Conservation (phyloP, 2,113 vertebrate species). For the Silurus asotus region DNA sequence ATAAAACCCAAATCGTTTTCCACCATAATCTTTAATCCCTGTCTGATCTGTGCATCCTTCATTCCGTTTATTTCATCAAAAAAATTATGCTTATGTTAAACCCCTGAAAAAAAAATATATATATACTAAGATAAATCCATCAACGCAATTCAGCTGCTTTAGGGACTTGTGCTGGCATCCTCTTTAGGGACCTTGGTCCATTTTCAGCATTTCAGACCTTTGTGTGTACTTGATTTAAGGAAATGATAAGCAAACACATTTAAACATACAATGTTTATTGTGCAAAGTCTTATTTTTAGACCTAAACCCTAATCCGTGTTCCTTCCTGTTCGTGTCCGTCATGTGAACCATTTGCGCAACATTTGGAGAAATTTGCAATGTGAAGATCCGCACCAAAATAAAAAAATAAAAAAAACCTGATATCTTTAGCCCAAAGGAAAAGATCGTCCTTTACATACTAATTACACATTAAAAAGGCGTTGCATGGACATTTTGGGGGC, state of each 20-base stretch:
- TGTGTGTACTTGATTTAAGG: background rate
- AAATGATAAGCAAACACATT: background rate
- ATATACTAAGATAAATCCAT: background rate
- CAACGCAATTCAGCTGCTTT: background rate
- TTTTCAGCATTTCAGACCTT: background rate
- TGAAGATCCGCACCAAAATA: background rate
- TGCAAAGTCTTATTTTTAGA: background rate
- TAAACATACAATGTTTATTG: background rate
- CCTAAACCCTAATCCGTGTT: background rate
- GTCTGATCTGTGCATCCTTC: slow-evolving; percentile 17
- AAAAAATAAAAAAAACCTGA: background rate
- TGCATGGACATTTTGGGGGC: background rate
- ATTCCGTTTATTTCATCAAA: background rate
- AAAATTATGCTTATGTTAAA: background rate
- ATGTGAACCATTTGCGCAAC: background rate
- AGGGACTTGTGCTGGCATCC: background rate
- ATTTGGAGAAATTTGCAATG: background rate
- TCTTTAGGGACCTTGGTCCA: background rate
- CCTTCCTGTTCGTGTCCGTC: background rate
- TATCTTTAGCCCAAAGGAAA: background rate
- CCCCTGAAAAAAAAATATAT: too few relatives aligned
- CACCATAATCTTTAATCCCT: slow-evolving; percentile 17
- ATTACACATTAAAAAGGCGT: background rate
- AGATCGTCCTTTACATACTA: background rate
- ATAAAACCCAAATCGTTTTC: slow-evolving; percentile 24